Percentiles rank a stretch among this genome's conserved stretches.
These are phyloP conservation scores for Platichthys flesus DNA, from an alignment of 2,113 vertebrate genomes.

Conservation along the genomic window DNA sequence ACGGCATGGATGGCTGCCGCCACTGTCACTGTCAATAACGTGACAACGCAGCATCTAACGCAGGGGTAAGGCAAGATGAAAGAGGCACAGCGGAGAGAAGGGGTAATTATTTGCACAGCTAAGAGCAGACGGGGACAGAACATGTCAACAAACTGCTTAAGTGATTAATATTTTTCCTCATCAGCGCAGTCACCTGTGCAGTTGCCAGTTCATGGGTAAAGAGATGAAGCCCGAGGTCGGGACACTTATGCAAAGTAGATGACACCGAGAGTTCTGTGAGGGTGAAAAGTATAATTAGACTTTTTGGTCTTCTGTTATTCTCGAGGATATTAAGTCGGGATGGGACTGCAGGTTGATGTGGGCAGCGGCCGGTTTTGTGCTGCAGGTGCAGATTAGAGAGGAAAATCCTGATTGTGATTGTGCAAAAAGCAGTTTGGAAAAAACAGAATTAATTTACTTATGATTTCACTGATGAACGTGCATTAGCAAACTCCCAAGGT, in stretches of 20 bases:
- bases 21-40: constrained; percentile 70
- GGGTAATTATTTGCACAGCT: constrained; percentile 77
- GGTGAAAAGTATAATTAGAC: constrained; percentile 61
- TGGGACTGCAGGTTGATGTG: constrained; percentile 43
- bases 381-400: constrained; percentile 49
- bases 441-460: constrained; percentile 17
- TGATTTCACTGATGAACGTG: constrained; percentile 35
- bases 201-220: constrained; percentile 32
- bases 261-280: constrained; percentile 44
- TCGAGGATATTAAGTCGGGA: constrained; percentile 44
- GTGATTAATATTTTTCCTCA: constrained; percentile 75
- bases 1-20: constrained; percentile 69
- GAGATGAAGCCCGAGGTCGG: constrained; percentile 45
- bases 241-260: constrained; percentile 61
- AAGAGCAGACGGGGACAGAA: constrained; percentile 64
- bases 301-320: constrained; percentile 52
- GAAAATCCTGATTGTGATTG: constrained; percentile 52
- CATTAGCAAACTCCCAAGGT: constrained; percentile 37
- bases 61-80: constrained; percentile 62
- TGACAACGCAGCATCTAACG: constrained; percentile 63
- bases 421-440: constrained; percentile 39
- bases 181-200: constrained; percentile 59
- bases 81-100: constrained; percentile 60
- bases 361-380: constrained; percentile 6
- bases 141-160: constrained; percentile 74